These are phyloP conservation scores for Sylvia borin DNA, from an alignment of 2,797 vertebrate species.

Conservation along the genomic window DNA sequence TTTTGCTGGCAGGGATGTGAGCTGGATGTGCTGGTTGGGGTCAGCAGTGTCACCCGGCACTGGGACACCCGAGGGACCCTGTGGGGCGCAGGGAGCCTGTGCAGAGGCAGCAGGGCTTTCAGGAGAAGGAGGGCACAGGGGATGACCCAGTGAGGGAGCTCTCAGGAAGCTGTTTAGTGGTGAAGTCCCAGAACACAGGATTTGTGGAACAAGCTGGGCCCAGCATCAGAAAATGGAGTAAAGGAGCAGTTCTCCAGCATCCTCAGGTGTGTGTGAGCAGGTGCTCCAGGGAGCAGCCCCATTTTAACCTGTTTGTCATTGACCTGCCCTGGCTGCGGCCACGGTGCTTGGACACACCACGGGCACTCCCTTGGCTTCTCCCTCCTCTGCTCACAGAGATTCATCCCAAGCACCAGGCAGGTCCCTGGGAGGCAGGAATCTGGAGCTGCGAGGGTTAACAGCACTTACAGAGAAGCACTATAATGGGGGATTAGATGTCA, in stretches of 20 bases:
- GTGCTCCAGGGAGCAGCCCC: neutral
- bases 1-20: rapidly evolving
- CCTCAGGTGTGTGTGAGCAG: neutral
- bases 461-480: neutral
- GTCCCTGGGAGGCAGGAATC: neutral
- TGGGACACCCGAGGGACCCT: neutral
- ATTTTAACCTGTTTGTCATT: neutral
- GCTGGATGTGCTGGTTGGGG: neutral
- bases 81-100: rapidly evolving
- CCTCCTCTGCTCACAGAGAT: rapidly evolving
- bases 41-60: neutral
- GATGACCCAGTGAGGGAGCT: neutral
- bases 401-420: neutral
- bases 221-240: neutral
- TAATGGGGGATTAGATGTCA: neutral
- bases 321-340: neutral
- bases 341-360: rapidly evolving
- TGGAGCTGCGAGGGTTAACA: neutral
- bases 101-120: neutral
- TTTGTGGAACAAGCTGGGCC: neutral
- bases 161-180: neutral
- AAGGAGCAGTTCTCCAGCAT: neutral
- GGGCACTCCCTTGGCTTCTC: neutral
- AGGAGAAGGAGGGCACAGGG: neutral
- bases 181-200: neutral